Conservation (phyloP, 2,888 invertebrate species). For the Barypeithes pellucidus region DNA sequence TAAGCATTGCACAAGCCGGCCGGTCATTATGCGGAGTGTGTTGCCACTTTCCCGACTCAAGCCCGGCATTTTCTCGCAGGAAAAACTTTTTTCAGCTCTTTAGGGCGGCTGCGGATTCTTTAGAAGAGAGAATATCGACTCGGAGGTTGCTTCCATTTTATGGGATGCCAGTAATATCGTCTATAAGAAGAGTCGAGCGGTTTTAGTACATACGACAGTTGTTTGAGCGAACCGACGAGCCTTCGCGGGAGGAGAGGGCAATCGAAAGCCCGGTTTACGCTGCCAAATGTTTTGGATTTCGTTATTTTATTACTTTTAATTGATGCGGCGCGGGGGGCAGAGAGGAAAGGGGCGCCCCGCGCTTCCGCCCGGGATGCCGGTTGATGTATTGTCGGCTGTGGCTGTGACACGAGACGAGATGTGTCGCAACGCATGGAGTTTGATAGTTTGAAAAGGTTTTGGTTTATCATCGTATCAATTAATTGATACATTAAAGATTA, state of each 20-base stretch:
- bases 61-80: not conserved
- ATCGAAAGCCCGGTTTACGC: constrained; percentile 66
- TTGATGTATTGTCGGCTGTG: constrained; percentile 6
- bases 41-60: not conserved
- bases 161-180: constrained; percentile 68
- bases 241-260: constrained; percentile 44
- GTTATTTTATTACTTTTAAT: constrained; percentile 64
- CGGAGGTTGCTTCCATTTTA: constrained; percentile 66
- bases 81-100: constrained; percentile 16
- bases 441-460: constrained; percentile 11
- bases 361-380: not conserved
- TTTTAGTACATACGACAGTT: constrained; percentile 65
- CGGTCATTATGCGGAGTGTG: constrained; percentile 7
- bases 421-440: constrained; percentile 14
- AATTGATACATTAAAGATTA: not conserved
- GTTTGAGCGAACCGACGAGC: constrained; percentile 66
- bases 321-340: constrained; percentile 53
- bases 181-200: constrained; percentile 65
- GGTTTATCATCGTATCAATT: not conserved
- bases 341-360: constrained; percentile 27
- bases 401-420: constrained; percentile 22
- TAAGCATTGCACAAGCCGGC: constrained; percentile 13
- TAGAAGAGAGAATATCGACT: constrained; percentile 65
- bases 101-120: constrained; percentile 18
- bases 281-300: constrained; percentile 65